Base-by-base conservation (phyloP, 2,888 invertebrate species). In the Abrostola triplasia region DNA sequence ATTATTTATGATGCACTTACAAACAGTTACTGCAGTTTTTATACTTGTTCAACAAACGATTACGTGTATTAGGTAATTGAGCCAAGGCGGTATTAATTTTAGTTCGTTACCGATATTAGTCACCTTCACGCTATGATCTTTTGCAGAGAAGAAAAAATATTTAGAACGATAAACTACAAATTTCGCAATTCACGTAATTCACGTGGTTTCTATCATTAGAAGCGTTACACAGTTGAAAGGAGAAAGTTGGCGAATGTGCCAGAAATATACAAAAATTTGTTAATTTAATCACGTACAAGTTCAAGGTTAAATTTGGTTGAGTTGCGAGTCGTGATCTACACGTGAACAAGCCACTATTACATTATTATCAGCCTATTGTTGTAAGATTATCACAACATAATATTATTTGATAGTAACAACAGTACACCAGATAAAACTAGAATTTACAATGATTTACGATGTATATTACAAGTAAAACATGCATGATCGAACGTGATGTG, bases 261-360 rank as follows among this genome's bases (percentile, higher is more conserved):
- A 70, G 69, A 68, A 65, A 64, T 62, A 76, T 63, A 73, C 76
- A 82, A 77, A 79, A 80, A 64, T 76, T 64, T 63, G 41, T 37
- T 44, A 56, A 60, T 66, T 84, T 79, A 84, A 70, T 84, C 81
- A 82, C 73, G 81, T 82, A 11, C 86, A 88, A 89, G 89, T 88
- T 90, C 89, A 90, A 87, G 88, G 89, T 60, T 51, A 72, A 54
- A 47, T 67, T 66, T 12, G 66, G 38, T 54, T n/a, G 24, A 66
- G 59, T 72, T 79, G 78, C 12, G 24, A 66, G 59, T 72, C 80
- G 78, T 80, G 78, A 75, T 75, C 68, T 57, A 67, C 63, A 64
- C 76, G 69, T 78, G 77, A 60, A 72, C 44, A 54, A 42, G 36
- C 42, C 6, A 11, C 40, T 59, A 62, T 61, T 62, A 41, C 61